Base-by-base conservation (phyloP, 2,888 invertebrate genomes). In the Eucera pruinosa region DNA sequence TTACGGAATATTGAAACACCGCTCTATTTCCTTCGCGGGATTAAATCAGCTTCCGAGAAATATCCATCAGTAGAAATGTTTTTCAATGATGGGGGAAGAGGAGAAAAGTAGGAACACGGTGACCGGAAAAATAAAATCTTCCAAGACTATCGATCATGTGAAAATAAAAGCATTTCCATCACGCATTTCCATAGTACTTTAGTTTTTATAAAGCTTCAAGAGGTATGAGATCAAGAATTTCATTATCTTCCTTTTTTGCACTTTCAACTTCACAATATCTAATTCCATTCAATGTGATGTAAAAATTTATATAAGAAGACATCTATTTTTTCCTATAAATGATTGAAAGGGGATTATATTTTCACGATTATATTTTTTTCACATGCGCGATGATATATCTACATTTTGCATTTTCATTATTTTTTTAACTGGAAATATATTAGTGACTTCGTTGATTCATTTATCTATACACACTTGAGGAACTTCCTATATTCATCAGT, bases 81-180 rank as follows among this genome's bases (percentile, higher is more conserved):
- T 54, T 39, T 33, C 27, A 43, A 13, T 15, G 50, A 7, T 1
- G 25, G 25, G 27, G 11, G 6, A 33, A 47, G 15, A 33, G 0
- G n/a, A 20, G 18, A 13, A 7, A 23, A 27, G 5, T 5, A 13
- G n/a, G 36, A 39, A 52, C 11, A 30, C n/a, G 33, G 33, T 39
- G 65, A 68, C 36, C 20, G 39, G 23, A 70, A 20, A 61, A 73
- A 61, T 60, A 54, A 18, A 48, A 54, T 54, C n/a, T 48, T 55
- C 47, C 13, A 27, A 25, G 48, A 47, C n/a, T 27, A 48, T 55
- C 18, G 33, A 69, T 45, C 60, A 45, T 36, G 15, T 7, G 15
- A 7, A 7, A 27, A 39, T 23, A 36, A 25, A 27, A 61, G 47
- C 23, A n/a, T n/a, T n/a, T n/a, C n/a, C n/a, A n/a, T n/a, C n/a